phyloP scores from a whole-genome alignment of 1,140 invertebrate genomes.

The Lysiphlebus fabarum region DNA sequence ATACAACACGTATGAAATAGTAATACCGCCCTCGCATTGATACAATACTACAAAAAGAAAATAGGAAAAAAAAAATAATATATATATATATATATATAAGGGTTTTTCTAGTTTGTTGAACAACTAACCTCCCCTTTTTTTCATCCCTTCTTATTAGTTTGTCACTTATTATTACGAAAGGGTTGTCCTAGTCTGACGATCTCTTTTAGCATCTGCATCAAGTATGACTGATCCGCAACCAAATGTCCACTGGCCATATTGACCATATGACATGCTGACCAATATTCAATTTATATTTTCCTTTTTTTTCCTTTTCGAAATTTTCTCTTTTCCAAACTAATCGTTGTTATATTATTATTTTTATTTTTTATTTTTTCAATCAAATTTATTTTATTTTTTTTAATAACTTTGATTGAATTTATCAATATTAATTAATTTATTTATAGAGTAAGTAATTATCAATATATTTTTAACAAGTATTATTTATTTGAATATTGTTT shows the following conservation, averaged over 20 bases:
- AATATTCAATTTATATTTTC: conserved; percentile 38
- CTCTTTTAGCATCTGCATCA: conserved; percentile 42
- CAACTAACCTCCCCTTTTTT: no score
- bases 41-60: conserved; percentile 8
- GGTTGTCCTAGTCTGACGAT: conserved; percentile 40
- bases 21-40: conserved; percentile 24
- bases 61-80: conserved; percentile 1
- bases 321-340: conserved; percentile 34
- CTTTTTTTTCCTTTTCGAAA: conserved; percentile 16
- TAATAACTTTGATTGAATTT: no score
- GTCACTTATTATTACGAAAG: conserved; percentile 50
- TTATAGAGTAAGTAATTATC: no score
- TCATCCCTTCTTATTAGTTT: conserved; percentile 34
- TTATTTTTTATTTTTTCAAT: conserved; percentile 2
- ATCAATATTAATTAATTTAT: no score
- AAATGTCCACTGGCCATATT: conserved; percentile 42
- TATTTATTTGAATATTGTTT: no score
- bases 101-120: conserved; percentile 2
- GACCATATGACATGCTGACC: conserved; percentile 58
- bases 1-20: conserved; percentile 37
- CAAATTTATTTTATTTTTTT: not conserved
- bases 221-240: conserved; percentile 27
- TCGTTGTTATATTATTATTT: not conserved
- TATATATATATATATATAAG: no score
- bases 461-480: no score